These are phyloP conservation scores for Lordiphosa andalusiaca DNA, from an alignment of 2,888 invertebrate species.

Conservation along the genomic window DNA sequence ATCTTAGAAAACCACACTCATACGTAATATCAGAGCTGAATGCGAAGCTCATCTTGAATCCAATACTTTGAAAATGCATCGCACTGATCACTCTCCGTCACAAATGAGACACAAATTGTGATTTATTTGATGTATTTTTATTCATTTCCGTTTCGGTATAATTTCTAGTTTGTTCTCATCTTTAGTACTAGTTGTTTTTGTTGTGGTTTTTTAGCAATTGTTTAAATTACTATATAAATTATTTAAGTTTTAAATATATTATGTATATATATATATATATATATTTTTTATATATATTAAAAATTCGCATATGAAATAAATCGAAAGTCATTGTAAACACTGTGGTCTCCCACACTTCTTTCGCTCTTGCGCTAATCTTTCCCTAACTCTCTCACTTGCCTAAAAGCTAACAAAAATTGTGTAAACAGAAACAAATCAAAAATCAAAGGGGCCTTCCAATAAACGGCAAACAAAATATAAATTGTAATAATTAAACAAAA, in stretches of 20 bases:
- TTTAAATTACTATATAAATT: slow-evolving; percentile 73
- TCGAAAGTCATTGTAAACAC: slow-evolving; percentile 62
- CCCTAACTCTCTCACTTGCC: slow-evolving; percentile 11
- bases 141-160: slow-evolving; percentile 78
- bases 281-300: slow-evolving; percentile 54
- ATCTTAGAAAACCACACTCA: too few relatives aligned
- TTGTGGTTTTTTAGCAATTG: slow-evolving; percentile 52
- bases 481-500: slow-evolving; percentile 51
- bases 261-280: slow-evolving; percentile 50
- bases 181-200: slow-evolving; percentile 70
- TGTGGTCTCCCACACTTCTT: slow-evolving; percentile 13
- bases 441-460: slow-evolving; percentile 18
- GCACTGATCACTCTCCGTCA: background rate
- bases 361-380: slow-evolving; percentile 24
- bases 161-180: slow-evolving; percentile 76
- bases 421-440: slow-evolving; percentile 48
- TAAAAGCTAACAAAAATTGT: slow-evolving; percentile 54
- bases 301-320: slow-evolving; percentile 75
- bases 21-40: too few relatives aligned
- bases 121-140: slow-evolving; percentile 70
- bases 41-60: too few relatives aligned
- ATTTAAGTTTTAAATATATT: slow-evolving; percentile 62
- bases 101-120: slow-evolving; percentile 7
- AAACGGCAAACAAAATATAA: slow-evolving; percentile 56
- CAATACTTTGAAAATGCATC: too few relatives aligned